These are phyloP conservation scores for Zosterops hypoxanthus DNA, from an alignment of 2,113 vertebrate genomes.

Conservation along the genomic window DNA sequence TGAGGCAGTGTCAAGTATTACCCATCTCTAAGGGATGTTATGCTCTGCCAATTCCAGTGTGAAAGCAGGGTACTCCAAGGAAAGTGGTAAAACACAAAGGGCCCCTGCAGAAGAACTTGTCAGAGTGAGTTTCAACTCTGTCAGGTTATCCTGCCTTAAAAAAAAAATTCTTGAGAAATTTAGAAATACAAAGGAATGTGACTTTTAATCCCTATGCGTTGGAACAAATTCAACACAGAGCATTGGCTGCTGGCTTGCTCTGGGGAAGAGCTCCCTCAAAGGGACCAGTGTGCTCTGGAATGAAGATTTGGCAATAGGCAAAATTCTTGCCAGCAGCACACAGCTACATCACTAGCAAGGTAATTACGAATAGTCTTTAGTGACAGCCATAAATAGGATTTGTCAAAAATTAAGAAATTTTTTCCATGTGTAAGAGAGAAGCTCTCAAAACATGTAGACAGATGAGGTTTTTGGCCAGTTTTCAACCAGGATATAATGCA, in stretches of 20 bases:
- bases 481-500: not conserved
- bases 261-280: not conserved
- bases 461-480: not conserved
- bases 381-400: not conserved
- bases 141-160: not conserved
- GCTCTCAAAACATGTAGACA: not conserved
- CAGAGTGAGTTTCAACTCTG: not conserved
- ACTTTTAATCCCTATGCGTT: not conserved
- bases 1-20: not conserved
- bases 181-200: not conserved
- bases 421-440: not conserved
- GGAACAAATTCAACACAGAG: not conserved
- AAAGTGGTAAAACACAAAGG: not conserved
- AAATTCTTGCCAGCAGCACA: not conserved
- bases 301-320: not conserved
- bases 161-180: not conserved
- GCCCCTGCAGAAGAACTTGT: not conserved
- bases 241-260: not conserved
- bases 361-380: not conserved
- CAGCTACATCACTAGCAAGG: rapidly evolving
- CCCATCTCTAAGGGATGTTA: not conserved
- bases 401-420: not conserved
- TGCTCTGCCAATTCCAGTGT: not conserved
- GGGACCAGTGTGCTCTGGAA: not conserved
- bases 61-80: not conserved